Evolutionary conservation across 2,888 invertebrate genomes (phyloP).

Genomic region (Panzeria rudis): DNA sequence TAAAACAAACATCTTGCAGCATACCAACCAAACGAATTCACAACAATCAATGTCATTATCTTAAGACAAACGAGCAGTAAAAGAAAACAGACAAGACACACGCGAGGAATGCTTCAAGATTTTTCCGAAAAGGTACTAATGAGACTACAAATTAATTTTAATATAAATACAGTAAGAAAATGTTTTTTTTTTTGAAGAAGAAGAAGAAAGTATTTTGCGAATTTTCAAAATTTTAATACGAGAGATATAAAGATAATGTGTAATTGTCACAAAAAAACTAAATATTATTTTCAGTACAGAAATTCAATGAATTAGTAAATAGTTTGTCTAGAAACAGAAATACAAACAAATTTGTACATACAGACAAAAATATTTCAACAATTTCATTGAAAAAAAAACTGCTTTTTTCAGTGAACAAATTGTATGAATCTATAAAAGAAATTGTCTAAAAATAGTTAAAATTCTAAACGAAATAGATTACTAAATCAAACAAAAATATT

Average conservation of each 20-base stretch:
- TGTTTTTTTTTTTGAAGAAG: background rate
- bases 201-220: background rate
- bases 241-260: background rate
- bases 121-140: constrained; percentile 51
- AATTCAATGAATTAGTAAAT: no score
- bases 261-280: no score
- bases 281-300: no score
- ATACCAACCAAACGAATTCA: constrained; percentile 36
- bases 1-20: constrained; percentile 51
- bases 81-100: constrained; percentile 7
- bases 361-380: no score
- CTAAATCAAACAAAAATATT: no score
- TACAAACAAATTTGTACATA: no score
- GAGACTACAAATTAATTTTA: background rate
- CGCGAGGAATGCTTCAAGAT: constrained; percentile 35
- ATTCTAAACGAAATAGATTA: no score
- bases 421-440: no score
- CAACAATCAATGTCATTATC: constrained; percentile 63
- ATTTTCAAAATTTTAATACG: background rate
- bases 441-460: no score
- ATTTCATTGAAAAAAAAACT: no score
- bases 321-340: no score
- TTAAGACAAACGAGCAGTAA: constrained; percentile 53
- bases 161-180: background rate
- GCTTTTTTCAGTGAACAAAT: no score